Conservation (phyloP, 2,113 vertebrate genomes). For the Spea multiplicata region DNA sequence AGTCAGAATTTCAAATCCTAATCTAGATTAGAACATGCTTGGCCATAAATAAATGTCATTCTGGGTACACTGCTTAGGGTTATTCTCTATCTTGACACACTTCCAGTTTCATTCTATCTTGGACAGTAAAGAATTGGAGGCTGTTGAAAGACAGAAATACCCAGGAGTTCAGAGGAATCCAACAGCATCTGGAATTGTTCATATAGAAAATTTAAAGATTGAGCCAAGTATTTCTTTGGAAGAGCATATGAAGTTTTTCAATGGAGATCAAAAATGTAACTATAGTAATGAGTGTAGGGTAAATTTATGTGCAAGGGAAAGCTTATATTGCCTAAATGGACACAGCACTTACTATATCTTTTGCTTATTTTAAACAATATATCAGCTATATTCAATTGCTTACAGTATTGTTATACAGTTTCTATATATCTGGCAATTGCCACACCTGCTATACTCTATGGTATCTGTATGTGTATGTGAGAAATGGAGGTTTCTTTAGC, state of each 20-base stretch:
- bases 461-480: too few relatives aligned
- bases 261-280: constrained; percentile 27
- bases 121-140: constrained; percentile 43
- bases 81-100: constrained; percentile 26
- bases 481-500: too few relatives aligned
- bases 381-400: too few relatives aligned
- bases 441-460: too few relatives aligned
- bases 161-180: constrained; percentile 41
- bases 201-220: constrained; percentile 28
- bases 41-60: constrained; percentile 18
- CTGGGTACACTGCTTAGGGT: constrained; percentile 31
- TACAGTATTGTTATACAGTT: too few relatives aligned
- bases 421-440: too few relatives aligned
- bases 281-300: constrained; percentile 34
- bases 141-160: constrained; percentile 48
- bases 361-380: not conserved
- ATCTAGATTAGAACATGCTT: constrained; percentile 7
- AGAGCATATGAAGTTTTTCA: constrained; percentile 30
- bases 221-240: constrained; percentile 43
- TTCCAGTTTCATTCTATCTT: constrained; percentile 31
- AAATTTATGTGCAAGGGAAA: constrained; percentile 21
- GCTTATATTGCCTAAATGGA: not conserved
- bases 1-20: constrained; percentile 12
- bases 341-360: not conserved
- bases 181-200: constrained; percentile 47